phyloP scores from a whole-genome alignment of 2,888 invertebrate genomes.

The Epistrophe grossulariae region DNA sequence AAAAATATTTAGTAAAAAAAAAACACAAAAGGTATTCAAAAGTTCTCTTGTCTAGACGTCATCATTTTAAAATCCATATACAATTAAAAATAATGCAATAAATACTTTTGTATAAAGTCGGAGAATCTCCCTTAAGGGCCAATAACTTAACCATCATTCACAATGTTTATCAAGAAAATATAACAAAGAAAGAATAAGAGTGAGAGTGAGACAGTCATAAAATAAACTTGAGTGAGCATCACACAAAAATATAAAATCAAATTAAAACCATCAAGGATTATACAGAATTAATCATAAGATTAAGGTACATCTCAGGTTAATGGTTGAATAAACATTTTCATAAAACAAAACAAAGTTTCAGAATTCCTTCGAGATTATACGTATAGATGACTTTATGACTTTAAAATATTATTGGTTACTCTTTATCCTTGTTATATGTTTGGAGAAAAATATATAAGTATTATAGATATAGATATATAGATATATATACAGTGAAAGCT shows the following conservation, averaged over 20 bases:
- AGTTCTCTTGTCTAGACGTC: conserved; percentile 6
- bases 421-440: too few species aligned
- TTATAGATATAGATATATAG: too few species aligned
- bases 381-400: neutral
- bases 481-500: too few species aligned
- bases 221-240: neutral
- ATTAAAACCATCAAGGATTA: conserved; percentile 15
- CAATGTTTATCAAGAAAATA: neutral
- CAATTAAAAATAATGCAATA: too few species aligned
- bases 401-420: neutral
- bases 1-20: too few species aligned
- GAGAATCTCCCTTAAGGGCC: neutral
- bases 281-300: conserved; percentile 8
- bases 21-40: neutral
- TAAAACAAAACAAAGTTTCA: neutral
- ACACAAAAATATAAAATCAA: neutral
- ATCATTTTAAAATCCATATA: neutral
- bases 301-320: neutral
- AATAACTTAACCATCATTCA: neutral
- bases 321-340: conserved; percentile 6
- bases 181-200: neutral
- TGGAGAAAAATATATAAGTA: too few species aligned
- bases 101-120: too few species aligned
- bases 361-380: neutral
- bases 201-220: neutral